A percentile compares a stretch with the other conserved stretches of the same genome.
phyloP scores from a whole-genome alignment of 64 coral and sea anemone genomes.

The Porites lutea region DNA sequence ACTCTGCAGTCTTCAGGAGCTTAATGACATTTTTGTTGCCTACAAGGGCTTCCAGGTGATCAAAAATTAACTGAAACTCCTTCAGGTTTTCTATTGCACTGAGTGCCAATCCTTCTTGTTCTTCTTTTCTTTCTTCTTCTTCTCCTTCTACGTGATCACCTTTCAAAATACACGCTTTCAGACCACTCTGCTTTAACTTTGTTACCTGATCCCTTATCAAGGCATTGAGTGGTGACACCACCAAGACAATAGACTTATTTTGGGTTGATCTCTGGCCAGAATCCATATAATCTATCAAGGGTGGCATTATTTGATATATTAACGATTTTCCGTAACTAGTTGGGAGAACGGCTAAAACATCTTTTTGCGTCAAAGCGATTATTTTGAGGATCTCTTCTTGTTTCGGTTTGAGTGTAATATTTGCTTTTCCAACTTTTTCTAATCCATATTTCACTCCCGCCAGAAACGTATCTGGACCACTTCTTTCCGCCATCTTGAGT shows the following conservation, averaged over 20 bases:
- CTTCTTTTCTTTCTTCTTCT: neutral
- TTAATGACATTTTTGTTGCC: slow-evolving; percentile 23
- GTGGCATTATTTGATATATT: slow-evolving; percentile 58
- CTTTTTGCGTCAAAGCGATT: slow-evolving; percentile 6
- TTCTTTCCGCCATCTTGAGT: neutral
- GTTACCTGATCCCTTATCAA: slow-evolving; percentile 50
- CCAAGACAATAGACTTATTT: slow-evolving; percentile 26
- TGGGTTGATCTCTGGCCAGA: neutral
- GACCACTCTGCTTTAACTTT: slow-evolving; percentile 35
- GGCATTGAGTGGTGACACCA: slow-evolving; percentile 41
- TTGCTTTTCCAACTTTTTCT: slow-evolving; percentile 6
- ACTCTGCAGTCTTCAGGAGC: slow-evolving; percentile 5
- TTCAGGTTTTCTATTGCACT: neutral
- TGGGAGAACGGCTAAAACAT: slow-evolving; percentile 37
- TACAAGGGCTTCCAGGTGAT: slow-evolving; percentile 32
- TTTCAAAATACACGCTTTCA: slow-evolving; percentile 4
- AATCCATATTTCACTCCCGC: neutral
- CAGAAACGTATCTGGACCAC: slow-evolving; percentile 16
- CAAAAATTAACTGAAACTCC: slow-evolving; percentile 11
- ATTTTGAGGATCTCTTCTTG: neutral
- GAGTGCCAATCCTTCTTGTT: neutral
- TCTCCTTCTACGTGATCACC: slow-evolving; percentile 17
- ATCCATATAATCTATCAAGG: slow-evolving; percentile 10
- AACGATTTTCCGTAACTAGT: slow-evolving; percentile 57
- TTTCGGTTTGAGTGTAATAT: neutral